Evolutionary conservation across 2,888 invertebrate genomes (phyloP), one percentile per base, ranked within the genome.

Genomic region (Meghimatium bilineatum): DNA sequence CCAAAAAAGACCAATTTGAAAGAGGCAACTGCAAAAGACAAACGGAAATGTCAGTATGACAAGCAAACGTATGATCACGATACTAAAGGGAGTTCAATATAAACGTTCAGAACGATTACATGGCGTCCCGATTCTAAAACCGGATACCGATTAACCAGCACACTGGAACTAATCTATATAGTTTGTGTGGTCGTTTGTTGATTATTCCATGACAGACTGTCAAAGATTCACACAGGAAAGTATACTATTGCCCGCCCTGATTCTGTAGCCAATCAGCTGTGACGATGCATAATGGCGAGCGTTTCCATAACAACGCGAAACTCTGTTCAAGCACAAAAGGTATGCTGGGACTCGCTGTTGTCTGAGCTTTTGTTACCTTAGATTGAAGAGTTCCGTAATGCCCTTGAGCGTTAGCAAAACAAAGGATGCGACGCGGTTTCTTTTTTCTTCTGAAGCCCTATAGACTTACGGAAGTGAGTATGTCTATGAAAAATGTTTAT

Each of bases 271-370:
- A 72, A 72, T 72, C 72, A 72, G n/a, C 26, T 29, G 49, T 49
- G 29, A 26, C 38, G 32, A 6, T 44, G 29, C 44, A 38, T 8
- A 38, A 38, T 17, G 44, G 44, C 49, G 29, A n/a, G 10, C 14
- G 44, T 72, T 49, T 26, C 72, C 72, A 72, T 72, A 29, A 44
- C 72, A 72, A 72, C 72, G 38, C 8, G 38, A 44, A 44, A 72
- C 44, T 72, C 34, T 3, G 44, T 17, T 36, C 49, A 44, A 34
- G 17, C 72, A 49, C 44, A 49, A n/a, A 72, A 72, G 44, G 38
- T n/a, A 56, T 56, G 60, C 32, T 76, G 1, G 29, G 49, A 67
- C 29, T 67, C 12, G 32, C 17, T 17, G 67, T 10, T 34, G 67
- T 23, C 56, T 3, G 3, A 3, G 67, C 34, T 67, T 2, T 66